A percentile compares a stretch with the other conserved stretches of the same genome.
These are phyloP conservation scores for Chlorops oryzae DNA, from an alignment of 1,140 invertebrate genomes.

Conservation along the genomic window DNA sequence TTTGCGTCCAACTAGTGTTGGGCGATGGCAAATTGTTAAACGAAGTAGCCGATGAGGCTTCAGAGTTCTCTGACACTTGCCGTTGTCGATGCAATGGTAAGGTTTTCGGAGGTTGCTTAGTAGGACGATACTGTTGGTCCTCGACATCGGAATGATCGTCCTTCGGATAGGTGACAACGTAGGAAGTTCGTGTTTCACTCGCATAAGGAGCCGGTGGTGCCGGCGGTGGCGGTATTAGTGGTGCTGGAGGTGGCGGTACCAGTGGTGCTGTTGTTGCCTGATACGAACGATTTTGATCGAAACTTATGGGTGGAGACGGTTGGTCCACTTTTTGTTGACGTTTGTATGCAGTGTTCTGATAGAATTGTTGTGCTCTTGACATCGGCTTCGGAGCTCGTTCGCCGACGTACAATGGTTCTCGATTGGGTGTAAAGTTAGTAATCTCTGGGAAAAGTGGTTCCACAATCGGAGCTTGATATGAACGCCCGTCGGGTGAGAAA, in stretches of 20 bases:
- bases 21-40: conserved; percentile 16
- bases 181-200: conserved; percentile 29
- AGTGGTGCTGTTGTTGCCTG: not conserved
- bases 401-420: conserved; percentile 21
- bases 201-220: conserved; percentile 10
- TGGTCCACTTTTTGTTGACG: not conserved
- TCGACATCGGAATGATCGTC: conserved; percentile 34
- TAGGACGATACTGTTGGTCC: conserved; percentile 16
- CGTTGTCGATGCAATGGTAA: conserved; percentile 13
- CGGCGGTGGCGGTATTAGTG: not conserved
- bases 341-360: not conserved
- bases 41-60: conserved; percentile 21
- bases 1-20: conserved; percentile 38
- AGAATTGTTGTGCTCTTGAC: not conserved
- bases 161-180: conserved; percentile 39
- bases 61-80: conserved; percentile 34
- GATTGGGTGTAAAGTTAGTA: conserved; percentile 32
- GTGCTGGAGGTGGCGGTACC: not conserved
- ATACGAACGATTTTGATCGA: too few species aligned
- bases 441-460: conserved; percentile 41
- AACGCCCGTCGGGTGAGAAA: conserved; percentile 37
- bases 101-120: not conserved
- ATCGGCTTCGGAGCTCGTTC: conserved; percentile 1
- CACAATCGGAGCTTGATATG: conserved; percentile 38
- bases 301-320: too few species aligned